A percentile compares a stretch with the other conserved stretches of the same genome.
These are phyloP conservation scores for Brachypalpus laphriformis DNA, from an alignment of 2,888 invertebrate genomes.

Conservation along the genomic window DNA sequence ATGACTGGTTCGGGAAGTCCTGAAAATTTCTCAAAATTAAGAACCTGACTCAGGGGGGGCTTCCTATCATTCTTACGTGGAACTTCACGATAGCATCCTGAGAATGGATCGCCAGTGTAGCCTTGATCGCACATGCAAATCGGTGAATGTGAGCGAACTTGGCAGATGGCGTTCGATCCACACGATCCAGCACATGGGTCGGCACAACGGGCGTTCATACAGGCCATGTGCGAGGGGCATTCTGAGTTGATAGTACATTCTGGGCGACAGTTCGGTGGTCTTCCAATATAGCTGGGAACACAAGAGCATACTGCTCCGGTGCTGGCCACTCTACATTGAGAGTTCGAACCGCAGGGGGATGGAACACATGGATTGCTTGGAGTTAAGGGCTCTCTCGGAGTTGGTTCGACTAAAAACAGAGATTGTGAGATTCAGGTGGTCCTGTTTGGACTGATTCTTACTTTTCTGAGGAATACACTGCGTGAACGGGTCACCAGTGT, in stretches of 20 bases:
- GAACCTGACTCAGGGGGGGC: not conserved
- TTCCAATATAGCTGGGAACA: slow-evolving; percentile 85
- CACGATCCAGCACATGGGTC: slow-evolving; percentile 88
- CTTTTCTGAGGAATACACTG: slow-evolving; percentile 85
- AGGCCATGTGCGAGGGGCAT: slow-evolving; percentile 84
- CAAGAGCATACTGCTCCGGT: slow-evolving; percentile 86
- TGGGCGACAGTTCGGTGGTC: slow-evolving; percentile 87
- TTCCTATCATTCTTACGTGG: slow-evolving; percentile 82
- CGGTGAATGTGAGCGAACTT: slow-evolving; percentile 84
- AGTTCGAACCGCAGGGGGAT: slow-evolving; percentile 87
- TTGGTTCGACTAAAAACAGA: slow-evolving; percentile 68
- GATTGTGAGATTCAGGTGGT: slow-evolving; percentile 35
- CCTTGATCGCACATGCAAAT: slow-evolving; percentile 84
- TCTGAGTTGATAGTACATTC: slow-evolving; percentile 86
- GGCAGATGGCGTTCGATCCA: slow-evolving; percentile 87
- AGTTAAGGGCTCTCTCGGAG: slow-evolving; percentile 77
- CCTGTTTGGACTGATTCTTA: slow-evolving; percentile 76
- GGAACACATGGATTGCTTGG: slow-evolving; percentile 85
- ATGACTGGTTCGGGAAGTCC: slow-evolving; percentile 83
- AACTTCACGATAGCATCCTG: slow-evolving; percentile 83
- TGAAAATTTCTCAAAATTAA: slow-evolving; percentile 75
- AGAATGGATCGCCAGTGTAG: slow-evolving; percentile 86
- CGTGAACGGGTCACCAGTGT: slow-evolving; percentile 90
- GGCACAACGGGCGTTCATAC: slow-evolving; percentile 84
- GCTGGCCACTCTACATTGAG: slow-evolving; percentile 84